Percentiles rank a stretch among this genome's conserved stretches.
Conservation (phyloP, 2,113 vertebrate species). For the Bufo bufo region DNA sequence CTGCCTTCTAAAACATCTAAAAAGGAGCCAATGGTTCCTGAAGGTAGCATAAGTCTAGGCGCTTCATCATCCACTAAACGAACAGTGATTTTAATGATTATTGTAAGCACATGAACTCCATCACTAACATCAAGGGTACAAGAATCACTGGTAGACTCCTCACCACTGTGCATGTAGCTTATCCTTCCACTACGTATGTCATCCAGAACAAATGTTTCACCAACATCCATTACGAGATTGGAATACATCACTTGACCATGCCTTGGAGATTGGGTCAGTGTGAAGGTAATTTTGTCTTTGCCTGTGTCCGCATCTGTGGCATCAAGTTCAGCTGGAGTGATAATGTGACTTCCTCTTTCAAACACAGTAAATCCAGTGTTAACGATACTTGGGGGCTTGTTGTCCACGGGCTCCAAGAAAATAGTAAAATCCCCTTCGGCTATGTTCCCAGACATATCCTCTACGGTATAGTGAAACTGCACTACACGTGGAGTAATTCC, state of each 20-base stretch:
- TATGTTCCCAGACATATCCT: slow-evolving; percentile 83
- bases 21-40: slow-evolving; percentile 86
- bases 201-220: slow-evolving; percentile 78
- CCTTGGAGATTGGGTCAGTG: slow-evolving; percentile 80
- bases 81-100: slow-evolving; percentile 83
- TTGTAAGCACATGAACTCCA: slow-evolving; percentile 86
- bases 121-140: slow-evolving; percentile 91
- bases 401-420: slow-evolving; percentile 89
- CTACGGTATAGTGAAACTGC: slow-evolving; percentile 88
- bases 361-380: slow-evolving; percentile 87
- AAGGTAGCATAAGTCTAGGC: slow-evolving; percentile 76
- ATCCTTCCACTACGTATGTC: slow-evolving; percentile 83
- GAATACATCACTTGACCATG: slow-evolving; percentile 81
- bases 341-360: slow-evolving; percentile 79
- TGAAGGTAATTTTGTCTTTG: slow-evolving; percentile 79
- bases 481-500: slow-evolving; percentile 87
- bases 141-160: slow-evolving; percentile 77
- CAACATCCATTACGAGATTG: slow-evolving; percentile 76
- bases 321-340: slow-evolving; percentile 80
- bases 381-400: slow-evolving; percentile 90
- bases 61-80: slow-evolving; percentile 81
- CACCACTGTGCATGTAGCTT: slow-evolving; percentile 83
- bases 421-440: slow-evolving; percentile 83
- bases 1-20: slow-evolving; percentile 91
- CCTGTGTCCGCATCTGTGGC: slow-evolving; percentile 88